Conservation (phyloP, 2,888 invertebrate species). For the Lucinisca nassula region DNA sequence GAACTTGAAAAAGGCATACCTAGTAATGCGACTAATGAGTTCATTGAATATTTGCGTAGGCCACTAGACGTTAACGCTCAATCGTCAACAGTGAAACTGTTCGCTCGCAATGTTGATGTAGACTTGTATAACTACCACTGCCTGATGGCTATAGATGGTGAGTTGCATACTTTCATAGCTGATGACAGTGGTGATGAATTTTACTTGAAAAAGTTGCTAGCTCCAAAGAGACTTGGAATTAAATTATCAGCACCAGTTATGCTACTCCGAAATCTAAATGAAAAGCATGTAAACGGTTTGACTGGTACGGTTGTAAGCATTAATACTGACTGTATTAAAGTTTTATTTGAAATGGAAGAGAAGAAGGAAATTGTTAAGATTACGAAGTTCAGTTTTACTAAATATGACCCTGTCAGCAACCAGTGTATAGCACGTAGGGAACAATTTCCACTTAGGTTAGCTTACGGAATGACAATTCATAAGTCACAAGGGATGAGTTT, state of each 20-base stretch:
- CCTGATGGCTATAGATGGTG: neutral
- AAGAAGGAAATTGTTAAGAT: neutral
- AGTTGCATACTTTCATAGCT: neutral
- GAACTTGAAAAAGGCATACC: neutral
- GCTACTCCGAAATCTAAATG: neutral
- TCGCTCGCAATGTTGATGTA: neutral
- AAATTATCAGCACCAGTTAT: slow-evolving; percentile 1
- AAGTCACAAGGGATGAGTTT: slow-evolving; percentile 48
- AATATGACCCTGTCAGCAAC: too few relatives aligned
- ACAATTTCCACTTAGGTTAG: too few relatives aligned
- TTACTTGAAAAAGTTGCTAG: slow-evolving; percentile 8
- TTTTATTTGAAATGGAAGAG: neutral
- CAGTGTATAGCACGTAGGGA: too few relatives aligned
- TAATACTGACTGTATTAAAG: neutral
- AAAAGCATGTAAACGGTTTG: neutral
- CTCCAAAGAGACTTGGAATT: slow-evolving; percentile 16
- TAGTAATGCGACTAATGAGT: neutral
- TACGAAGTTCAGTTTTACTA: too few relatives aligned
- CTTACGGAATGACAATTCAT: too few relatives aligned
- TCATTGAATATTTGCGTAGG: neutral
- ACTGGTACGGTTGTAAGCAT: neutral
- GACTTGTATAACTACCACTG: neutral
- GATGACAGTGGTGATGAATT: neutral
- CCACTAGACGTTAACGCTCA: neutral
- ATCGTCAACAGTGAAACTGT: neutral